phyloP scores from a whole-genome alignment of 2,888 invertebrate genomes.

The Rhyacophila evoluta region DNA sequence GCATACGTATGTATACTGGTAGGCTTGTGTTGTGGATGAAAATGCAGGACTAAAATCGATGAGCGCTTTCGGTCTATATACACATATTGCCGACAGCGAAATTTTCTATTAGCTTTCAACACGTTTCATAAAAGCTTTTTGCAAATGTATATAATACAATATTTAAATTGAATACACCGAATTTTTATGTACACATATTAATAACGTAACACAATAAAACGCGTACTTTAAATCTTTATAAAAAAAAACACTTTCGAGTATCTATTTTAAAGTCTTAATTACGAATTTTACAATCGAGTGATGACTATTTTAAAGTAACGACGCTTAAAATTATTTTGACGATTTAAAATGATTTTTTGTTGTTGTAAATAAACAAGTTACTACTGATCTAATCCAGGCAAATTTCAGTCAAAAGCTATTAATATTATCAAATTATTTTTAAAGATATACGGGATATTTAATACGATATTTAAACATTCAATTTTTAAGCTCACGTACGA shows the following conservation, averaged over 20 bases:
- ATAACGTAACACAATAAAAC: too few relatives aligned
- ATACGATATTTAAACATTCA: neutral
- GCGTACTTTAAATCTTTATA: too few relatives aligned
- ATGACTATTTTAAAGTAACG: neutral
- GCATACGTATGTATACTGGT: neutral
- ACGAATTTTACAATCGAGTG: too few relatives aligned
- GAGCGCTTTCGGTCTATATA: neutral
- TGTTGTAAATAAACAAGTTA: neutral
- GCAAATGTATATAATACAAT: too few relatives aligned
- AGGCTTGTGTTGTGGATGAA: neutral
- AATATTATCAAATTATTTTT: neutral
- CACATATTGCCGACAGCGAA: neutral
- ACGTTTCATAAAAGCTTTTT: neutral
- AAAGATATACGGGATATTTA: too few relatives aligned
- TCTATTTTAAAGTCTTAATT: too few relatives aligned
- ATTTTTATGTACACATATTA: too few relatives aligned
- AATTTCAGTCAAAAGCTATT: neutral
- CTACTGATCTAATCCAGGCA: neutral
- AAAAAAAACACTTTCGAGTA: too few relatives aligned
- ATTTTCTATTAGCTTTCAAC: neutral
- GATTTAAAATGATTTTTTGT: neutral
- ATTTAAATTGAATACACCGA: too few relatives aligned
- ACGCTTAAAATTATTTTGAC: neutral
- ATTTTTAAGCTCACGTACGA: neutral
- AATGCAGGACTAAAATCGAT: conserved; percentile 24